Base-by-base conservation (phyloP, 2,888 invertebrate species). In the Amiota communis region DNA sequence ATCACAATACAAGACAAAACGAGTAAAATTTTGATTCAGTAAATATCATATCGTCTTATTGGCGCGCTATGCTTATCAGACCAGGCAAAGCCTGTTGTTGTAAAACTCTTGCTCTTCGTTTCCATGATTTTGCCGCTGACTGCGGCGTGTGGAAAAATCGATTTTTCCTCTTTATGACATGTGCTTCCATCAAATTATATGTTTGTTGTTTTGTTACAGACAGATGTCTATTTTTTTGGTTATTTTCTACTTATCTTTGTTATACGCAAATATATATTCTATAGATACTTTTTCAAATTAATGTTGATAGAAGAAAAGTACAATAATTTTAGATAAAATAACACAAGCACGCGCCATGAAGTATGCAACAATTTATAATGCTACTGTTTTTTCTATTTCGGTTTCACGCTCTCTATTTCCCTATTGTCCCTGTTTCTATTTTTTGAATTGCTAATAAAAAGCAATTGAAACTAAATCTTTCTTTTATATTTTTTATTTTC, bases 121-220 rank as follows among this genome's bases (percentile, higher is more conserved):
- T 36, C 4, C 2, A 36, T 36, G 36, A 36, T 36, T 36, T 36
- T 2, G 6, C 67, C 47, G 75, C 72, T 77, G 75, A 74, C 72
- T 80, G 75, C 36, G 67, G 64, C 23, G 15, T 23, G 17, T 67
- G 72, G 83, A 85, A 88, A 88, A 88, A 88, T 88, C 87, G 88
- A 88, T 88, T 87, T 87, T 36, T 36, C 8, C 36, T 6, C 36
- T 36, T 36, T 36, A 36, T 6, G 36, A 6, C 36, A 36, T 36
- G 36, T 36, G 36, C 36, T 75, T 76, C 73, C 75, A 72, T 67
- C 64, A 72, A 75, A 75, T 49, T 72, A 72, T 71, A 6, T 15
- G 36, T 9, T 73, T 73, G 17, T 49, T 15, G 20, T 51, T 51
- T 9, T 9, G 71, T 46, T 57, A 56, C 10, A 6, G 8, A 53